Evolutionary conservation across 92 coral and sea anemone species (phyloP), one percentile per base, ranked within the genome.

Genomic region (Paramuricea clavata): DNA sequence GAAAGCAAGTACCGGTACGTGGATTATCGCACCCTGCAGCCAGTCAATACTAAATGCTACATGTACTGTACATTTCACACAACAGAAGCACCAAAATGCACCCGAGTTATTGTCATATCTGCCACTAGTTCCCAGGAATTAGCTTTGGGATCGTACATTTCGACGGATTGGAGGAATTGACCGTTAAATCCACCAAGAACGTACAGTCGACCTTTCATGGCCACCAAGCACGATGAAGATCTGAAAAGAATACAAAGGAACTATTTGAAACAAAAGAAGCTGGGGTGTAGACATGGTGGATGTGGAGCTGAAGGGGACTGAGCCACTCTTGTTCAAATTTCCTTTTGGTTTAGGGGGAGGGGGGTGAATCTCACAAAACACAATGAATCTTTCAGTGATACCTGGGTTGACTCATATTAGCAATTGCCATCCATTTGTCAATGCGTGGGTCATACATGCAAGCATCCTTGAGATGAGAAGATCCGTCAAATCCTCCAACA

Each of bases 401-500:
- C 77, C 98, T 83, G 13, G 93, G 83, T 10, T 92, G 88, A 73
- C 90, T 91, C 26, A 94, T 86, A 36, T 95, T 86, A 49, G 90
- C 89, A 23, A 91, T 87, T 16, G 68, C 22, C 30, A 89, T 87
- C 98, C 98, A 95, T 11, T 93, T 81, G 81, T 95, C 89, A 16
- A 94, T 90, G 70, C 89, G 89, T 12, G 98, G 98, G 41, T 95
- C 93, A 69, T 95, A 95, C 72, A 93, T 92, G 59, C 92, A 97
- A 17, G 93, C 98, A 89, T 95, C 98, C 19, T 70, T 85, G n/a
- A 95, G 93, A 72, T 94, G 93, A 56, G 92, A 87, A n/a, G 83
- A 86, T 0, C 98, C 98, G 68, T 95, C 98, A 93, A 95, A 95
- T 52, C 98, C 98, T 35, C 98, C 98, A 77, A 94, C 93, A 22